These are phyloP conservation scores for Barypeithes pellucidus DNA, from an alignment of 2,888 invertebrate species.

Conservation along the genomic window DNA sequence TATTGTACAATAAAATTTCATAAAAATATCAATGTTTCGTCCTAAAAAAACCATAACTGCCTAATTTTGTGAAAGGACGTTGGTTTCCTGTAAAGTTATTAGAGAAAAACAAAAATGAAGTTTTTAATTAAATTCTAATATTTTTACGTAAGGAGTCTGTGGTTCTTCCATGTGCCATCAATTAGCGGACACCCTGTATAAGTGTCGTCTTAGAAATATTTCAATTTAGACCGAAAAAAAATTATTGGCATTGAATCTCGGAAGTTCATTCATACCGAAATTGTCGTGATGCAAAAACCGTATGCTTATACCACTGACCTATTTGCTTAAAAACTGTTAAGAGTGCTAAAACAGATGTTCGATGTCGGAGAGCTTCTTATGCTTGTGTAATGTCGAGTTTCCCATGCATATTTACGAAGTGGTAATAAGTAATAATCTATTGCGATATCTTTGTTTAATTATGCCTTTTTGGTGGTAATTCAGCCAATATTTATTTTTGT, in stretches of 20 bases:
- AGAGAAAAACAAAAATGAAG: too few relatives aligned
- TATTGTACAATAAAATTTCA: too few relatives aligned
- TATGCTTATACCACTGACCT: slow-evolving; percentile 44
- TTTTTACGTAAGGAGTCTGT: too few relatives aligned
- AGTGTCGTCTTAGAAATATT: too few relatives aligned
- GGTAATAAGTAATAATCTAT: slow-evolving; percentile 6
- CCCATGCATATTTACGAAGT: slow-evolving; percentile 20
- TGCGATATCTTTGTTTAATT: slow-evolving; percentile 7
- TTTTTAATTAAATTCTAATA: too few relatives aligned
- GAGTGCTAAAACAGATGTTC: slow-evolving; percentile 45
- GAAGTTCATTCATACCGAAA: slow-evolving; percentile 39
- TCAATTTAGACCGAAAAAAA: too few relatives aligned
- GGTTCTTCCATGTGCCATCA: too few relatives aligned
- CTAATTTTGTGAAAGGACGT: too few relatives aligned
- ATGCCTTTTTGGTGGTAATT: slow-evolving; percentile 4
- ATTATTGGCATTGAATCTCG: slow-evolving; percentile 17
- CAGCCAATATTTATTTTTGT: neutral
- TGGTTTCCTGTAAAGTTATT: too few relatives aligned
- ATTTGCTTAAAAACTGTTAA: slow-evolving; percentile 47
- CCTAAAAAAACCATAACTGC: too few relatives aligned
- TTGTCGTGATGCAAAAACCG: slow-evolving; percentile 43
- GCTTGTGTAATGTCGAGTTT: slow-evolving; percentile 38
- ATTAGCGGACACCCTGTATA: too few relatives aligned
- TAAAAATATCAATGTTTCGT: too few relatives aligned
- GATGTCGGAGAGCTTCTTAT: slow-evolving; percentile 16